Percentiles rank a stretch among this genome's conserved stretches.
Conservation (phyloP, 2,888 invertebrate genomes). For the Catotricha subobsoleta region DNA sequence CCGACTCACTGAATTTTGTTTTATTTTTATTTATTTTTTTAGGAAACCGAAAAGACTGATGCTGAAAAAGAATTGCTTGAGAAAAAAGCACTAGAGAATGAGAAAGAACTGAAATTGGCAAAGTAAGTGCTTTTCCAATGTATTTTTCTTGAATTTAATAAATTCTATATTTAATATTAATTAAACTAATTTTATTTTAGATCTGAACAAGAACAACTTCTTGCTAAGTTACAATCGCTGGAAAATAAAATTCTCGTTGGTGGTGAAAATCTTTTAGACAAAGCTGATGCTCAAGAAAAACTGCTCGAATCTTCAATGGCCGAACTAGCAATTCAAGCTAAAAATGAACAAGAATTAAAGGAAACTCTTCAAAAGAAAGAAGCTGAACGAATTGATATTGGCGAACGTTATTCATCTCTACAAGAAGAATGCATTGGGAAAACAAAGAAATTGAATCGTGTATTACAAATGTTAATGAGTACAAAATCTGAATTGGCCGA, state of each 20-base stretch:
- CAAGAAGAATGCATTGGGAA: slow-evolving; percentile 92
- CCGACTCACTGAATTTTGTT: background rate
- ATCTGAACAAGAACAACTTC: slow-evolving; percentile 60
- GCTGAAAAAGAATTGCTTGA: slow-evolving; percentile 47
- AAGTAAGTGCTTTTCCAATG: slow-evolving; percentile 36
- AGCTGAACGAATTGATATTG: slow-evolving; percentile 80
- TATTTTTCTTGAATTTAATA: slow-evolving; percentile 2
- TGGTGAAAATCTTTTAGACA: slow-evolving; percentile 93
- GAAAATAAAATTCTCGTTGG: slow-evolving; percentile 95
- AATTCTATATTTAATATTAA: background rate
- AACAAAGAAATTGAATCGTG: slow-evolving; percentile 78
- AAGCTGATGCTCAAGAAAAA: slow-evolving; percentile 83
- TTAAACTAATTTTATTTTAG: slow-evolving; percentile 8
- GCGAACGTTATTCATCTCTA: slow-evolving; percentile 82
- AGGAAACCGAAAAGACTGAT: slow-evolving; percentile 30
- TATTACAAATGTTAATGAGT: slow-evolving; percentile 70
- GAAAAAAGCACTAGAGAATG: slow-evolving; percentile 45
- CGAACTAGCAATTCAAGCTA: slow-evolving; percentile 59
- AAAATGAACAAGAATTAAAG: slow-evolving; percentile 62
- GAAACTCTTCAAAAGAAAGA: slow-evolving; percentile 75
- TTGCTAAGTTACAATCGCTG: slow-evolving; percentile 70
- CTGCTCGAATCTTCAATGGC: slow-evolving; percentile 73
- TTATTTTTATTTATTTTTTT: no score
- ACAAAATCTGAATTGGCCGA: slow-evolving; percentile 71
- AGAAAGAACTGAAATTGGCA: slow-evolving; percentile 56